These are phyloP conservation scores for Mormyrus hasselquistii DNA, from an alignment of 2,797 vertebrate genomes.

Conservation along the genomic window DNA sequence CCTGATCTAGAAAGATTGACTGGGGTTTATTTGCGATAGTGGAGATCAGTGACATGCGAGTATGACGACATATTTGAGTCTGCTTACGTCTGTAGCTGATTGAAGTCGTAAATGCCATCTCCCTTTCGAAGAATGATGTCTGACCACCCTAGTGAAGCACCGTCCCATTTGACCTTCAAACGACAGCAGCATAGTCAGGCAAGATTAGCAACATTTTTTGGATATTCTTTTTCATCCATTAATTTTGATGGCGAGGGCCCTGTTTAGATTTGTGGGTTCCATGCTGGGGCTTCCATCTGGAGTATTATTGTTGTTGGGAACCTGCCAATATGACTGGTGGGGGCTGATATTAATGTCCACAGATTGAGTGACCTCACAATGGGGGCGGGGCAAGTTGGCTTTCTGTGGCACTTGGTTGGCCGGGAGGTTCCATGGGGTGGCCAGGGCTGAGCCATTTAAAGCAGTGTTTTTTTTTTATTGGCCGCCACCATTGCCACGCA, in stretches of 20 bases:
- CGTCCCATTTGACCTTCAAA: conserved; percentile 18
- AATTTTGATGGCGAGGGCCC: conserved; percentile 26
- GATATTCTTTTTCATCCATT: conserved; percentile 8
- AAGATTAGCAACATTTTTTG: conserved; percentile 10
- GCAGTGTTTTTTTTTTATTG: conserved; percentile 50
- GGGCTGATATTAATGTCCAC: conserved; percentile 39
- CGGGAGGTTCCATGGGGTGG: conserved; percentile 60
- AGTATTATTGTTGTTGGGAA: conserved; percentile 47
- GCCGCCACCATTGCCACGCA: conserved; percentile 39
- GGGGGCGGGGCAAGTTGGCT: not conserved
- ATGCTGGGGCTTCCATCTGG: conserved; percentile 34
- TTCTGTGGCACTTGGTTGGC: conserved; percentile 29
- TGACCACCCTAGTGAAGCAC: not conserved
- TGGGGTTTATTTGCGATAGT: not conserved
- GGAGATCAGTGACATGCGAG: not conserved
- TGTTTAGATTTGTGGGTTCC: conserved; percentile 41
- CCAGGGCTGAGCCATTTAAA: conserved; percentile 54
- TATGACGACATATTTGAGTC: not conserved
- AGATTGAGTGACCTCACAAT: conserved; percentile 19
- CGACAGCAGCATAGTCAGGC: not conserved
- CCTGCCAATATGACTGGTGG: conserved; percentile 38
- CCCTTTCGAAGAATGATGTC: not conserved
- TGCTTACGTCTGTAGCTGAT: too few species aligned
- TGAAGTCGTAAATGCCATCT: not conserved
- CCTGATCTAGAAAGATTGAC: not conserved